phyloP scores from a whole-genome alignment of 2,888 invertebrate species.

The Stenchaetothrips biformis region DNA sequence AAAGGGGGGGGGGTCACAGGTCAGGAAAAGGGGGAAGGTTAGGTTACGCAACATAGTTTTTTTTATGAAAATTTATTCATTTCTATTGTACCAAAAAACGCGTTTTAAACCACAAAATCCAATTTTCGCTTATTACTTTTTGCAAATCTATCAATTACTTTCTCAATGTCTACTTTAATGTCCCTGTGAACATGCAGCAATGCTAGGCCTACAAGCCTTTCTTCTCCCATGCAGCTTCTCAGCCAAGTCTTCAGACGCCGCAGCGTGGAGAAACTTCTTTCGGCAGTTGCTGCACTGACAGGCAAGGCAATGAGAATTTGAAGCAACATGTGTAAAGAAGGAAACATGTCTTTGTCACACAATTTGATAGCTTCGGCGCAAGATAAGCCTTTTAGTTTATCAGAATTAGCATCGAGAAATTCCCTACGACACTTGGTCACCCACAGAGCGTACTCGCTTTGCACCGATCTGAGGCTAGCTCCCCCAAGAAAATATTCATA shows the following conservation, averaged over 20 bases:
- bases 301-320: constrained; percentile 38
- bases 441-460: constrained; percentile 23
- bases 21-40: no score
- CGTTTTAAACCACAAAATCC: constrained; percentile 34
- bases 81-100: no score
- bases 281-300: constrained; percentile 38
- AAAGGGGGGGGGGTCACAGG: no score
- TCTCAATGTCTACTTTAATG: constrained; percentile 31
- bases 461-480: neutral
- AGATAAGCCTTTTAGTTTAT: no score
- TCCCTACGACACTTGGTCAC: constrained; percentile 36
- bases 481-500: no score
- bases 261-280: constrained; percentile 37
- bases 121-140: constrained; percentile 32
- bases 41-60: no score
- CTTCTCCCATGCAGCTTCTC: constrained; percentile 35
- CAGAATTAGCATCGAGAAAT: constrained; percentile 38
- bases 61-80: no score
- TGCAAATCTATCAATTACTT: constrained; percentile 33
- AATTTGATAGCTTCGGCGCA: constrained; percentile 37
- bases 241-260: constrained; percentile 38
- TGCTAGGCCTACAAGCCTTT: constrained; percentile 36
- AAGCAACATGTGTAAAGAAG: constrained; percentile 35
- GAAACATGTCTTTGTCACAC: constrained; percentile 37
- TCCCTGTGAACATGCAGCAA: constrained; percentile 35